These are phyloP conservation scores for Microhierax caerulescens DNA, from an alignment of 2,797 vertebrate species.

Conservation along the genomic window DNA sequence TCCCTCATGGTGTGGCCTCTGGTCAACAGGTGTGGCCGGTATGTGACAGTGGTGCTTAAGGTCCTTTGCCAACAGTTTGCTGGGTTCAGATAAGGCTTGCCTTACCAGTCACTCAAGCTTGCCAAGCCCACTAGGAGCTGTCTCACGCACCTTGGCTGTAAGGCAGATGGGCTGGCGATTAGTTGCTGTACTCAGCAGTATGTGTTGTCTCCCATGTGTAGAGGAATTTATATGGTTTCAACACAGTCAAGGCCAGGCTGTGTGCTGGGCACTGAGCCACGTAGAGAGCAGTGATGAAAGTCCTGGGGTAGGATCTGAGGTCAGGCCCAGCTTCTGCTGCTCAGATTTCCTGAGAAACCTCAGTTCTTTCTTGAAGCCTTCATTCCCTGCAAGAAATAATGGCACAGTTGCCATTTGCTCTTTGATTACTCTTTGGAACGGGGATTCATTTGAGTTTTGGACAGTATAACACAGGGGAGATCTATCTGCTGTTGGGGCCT, in stretches of 20 bases:
- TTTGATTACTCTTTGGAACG: neutral
- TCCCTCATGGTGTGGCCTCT: constrained; percentile 90
- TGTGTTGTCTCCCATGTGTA: accelerated
- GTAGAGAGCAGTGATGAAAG: accelerated
- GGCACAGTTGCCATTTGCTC: neutral
- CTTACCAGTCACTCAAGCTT: accelerated
- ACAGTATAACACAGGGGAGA: neutral
- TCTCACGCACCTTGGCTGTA: accelerated
- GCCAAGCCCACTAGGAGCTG: neutral
- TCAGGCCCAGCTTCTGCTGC: neutral
- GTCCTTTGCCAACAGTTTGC: accelerated
- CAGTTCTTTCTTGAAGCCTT: neutral
- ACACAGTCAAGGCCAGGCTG: accelerated
- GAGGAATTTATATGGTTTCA: neutral
- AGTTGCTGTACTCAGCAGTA: neutral
- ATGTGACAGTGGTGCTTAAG: neutral
- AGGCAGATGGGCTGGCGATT: neutral
- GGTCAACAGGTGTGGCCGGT: constrained; percentile 90
- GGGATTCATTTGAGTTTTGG: neutral
- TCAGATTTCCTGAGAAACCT: neutral
- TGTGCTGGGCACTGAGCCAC: neutral
- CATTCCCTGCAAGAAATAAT: neutral
- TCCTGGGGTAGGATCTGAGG: neutral
- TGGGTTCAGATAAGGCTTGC: neutral
- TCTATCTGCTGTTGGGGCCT: accelerated